Conservation (phyloP, 2,888 invertebrate genomes). For the Apomyelois bistriatella region DNA sequence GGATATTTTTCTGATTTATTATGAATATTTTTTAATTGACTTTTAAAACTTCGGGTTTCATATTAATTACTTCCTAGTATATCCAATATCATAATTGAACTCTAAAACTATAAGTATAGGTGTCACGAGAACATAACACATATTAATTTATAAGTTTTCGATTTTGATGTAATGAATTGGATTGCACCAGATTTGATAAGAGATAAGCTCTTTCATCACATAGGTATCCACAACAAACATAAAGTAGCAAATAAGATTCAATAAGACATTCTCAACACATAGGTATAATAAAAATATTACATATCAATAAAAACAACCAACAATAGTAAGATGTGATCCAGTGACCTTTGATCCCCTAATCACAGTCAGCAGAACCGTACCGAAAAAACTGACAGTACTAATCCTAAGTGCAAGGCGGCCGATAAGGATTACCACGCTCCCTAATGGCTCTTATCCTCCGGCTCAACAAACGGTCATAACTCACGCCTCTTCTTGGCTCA, state of each 20-base stretch:
- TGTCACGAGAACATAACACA: too few relatives aligned
- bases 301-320: conserved; percentile 5
- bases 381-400: conserved; percentile 76
- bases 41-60: too few relatives aligned
- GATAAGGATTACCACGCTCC: conserved; percentile 75
- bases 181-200: too few relatives aligned
- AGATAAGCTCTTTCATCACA: too few relatives aligned
- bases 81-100: too few relatives aligned
- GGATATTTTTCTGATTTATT: not conserved
- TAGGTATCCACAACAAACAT: too few relatives aligned
- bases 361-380: conserved; percentile 66
- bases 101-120: too few relatives aligned
- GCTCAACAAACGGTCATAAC: conserved; percentile 77
- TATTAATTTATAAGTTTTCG: too few relatives aligned
- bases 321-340: conserved; percentile 4
- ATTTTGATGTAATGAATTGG: too few relatives aligned
- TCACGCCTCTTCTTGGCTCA: conserved; percentile 73
- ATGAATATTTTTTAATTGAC: not conserved
- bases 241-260: not conserved
- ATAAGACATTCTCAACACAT: not conserved
- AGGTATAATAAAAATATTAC: not conserved
- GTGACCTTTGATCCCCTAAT: conserved; percentile 57
- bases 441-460: conserved; percentile 77
- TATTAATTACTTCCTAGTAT: too few relatives aligned
- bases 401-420: conserved; percentile 79